A percentile compares a stretch with the other conserved stretches of the same genome.
phyloP scores from a whole-genome alignment of 2,888 invertebrate genomes.

The Carterocephalus palaemon region DNA sequence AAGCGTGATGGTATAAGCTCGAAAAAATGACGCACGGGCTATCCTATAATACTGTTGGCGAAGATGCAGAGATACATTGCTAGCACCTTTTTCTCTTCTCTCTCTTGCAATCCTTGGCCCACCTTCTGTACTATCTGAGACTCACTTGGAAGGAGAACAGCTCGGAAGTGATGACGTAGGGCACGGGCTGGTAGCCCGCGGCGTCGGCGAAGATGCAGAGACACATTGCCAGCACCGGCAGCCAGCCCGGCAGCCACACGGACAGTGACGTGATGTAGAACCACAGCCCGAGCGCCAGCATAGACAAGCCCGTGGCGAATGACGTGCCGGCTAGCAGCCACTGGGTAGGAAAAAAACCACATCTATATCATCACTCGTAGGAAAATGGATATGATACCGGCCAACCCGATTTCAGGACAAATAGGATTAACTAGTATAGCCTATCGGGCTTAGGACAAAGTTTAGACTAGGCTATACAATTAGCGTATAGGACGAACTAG shows the following conservation, averaged over 20 bases:
- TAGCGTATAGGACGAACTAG: too few relatives aligned
- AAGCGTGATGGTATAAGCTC: too few relatives aligned
- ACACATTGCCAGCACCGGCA: conserved; percentile 69
- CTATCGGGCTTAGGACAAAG: too few relatives aligned
- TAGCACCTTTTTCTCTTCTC: too few relatives aligned
- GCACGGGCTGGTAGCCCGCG: conserved; percentile 69
- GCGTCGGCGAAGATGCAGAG: conserved; percentile 69
- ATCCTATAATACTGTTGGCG: conserved; percentile 66
- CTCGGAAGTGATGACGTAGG: conserved; percentile 70
- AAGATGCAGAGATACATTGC: conserved; percentile 73
- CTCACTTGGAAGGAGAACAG: conserved; percentile 67
- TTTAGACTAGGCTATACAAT: too few relatives aligned
- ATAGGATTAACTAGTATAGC: too few relatives aligned
- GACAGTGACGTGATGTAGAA: conserved; percentile 61
- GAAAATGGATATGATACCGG: too few relatives aligned
- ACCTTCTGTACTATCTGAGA: too few relatives aligned
- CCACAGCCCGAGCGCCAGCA: conserved; percentile 67
- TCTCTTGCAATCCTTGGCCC: too few relatives aligned
- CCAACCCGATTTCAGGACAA: too few relatives aligned
- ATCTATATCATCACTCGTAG: too few relatives aligned
- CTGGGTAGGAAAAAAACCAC: conserved; percentile 46
- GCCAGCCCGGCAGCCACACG: conserved; percentile 66
- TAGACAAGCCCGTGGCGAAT: conserved; percentile 62
- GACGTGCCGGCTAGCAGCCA: conserved; percentile 68
- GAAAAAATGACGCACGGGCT: too few relatives aligned